Percentiles rank a stretch among this genome's conserved stretches.
Conservation (phyloP, 1,140 invertebrate species). For the Venturia canescens region DNA sequence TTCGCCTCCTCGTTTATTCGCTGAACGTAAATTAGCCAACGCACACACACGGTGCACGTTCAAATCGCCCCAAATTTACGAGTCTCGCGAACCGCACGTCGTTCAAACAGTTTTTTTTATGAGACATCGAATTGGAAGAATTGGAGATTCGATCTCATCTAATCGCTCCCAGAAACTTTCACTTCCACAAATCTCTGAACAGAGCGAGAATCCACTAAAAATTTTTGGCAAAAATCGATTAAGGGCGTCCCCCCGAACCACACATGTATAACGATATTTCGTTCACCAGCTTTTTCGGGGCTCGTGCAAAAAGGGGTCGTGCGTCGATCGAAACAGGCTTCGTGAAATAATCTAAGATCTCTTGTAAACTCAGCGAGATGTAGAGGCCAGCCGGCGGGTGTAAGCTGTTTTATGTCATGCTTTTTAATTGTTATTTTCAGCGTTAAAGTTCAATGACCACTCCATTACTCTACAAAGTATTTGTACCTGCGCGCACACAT, state of each 20-base stretch:
- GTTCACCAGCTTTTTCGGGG: neutral
- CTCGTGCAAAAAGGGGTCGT: neutral
- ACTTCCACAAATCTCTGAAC: too few relatives aligned
- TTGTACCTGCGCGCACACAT: neutral
- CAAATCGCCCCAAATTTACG: neutral
- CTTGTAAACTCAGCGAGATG: neutral
- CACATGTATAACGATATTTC: neutral
- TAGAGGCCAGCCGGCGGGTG: conserved; percentile 30
- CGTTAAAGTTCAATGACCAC: conserved; percentile 37
- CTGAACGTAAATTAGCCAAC: neutral
- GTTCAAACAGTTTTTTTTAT: too few relatives aligned
- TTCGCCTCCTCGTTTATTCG: neutral
- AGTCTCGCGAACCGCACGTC: too few relatives aligned
- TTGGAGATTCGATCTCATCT: too few relatives aligned
- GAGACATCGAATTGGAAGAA: too few relatives aligned
- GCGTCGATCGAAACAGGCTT: neutral
- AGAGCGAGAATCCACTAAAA: too few relatives aligned
- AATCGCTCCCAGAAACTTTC: too few relatives aligned
- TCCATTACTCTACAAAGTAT: conserved; percentile 3
- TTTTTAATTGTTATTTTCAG: conserved; percentile 7
- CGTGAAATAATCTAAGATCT: neutral
- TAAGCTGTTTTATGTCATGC: neutral
- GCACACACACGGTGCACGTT: neutral
- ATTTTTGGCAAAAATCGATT: too few relatives aligned
- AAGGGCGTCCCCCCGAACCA: too few relatives aligned